Conservation (phyloP, 2,113 vertebrate genomes). For the Takifugu flavidus region DNA sequence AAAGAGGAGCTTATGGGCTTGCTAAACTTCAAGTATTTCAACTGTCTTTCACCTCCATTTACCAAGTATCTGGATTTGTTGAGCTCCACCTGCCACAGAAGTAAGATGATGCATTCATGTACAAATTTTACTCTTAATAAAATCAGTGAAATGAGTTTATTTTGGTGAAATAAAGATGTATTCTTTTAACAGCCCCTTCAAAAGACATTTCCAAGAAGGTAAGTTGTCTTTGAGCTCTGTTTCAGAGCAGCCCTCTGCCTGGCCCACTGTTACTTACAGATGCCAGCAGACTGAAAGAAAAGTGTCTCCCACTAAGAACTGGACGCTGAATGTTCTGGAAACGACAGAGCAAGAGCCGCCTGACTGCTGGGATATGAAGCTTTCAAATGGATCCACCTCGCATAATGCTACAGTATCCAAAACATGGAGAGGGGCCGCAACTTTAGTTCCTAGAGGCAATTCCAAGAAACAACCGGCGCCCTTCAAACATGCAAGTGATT, state of each 20-base stretch:
- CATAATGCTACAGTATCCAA: conserved; percentile 62
- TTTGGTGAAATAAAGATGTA: not conserved
- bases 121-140: not conserved
- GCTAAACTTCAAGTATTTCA: conserved; percentile 87
- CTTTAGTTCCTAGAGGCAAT: conserved; percentile 72
- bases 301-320: conserved; percentile 56
- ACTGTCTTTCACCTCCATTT: conserved; percentile 76
- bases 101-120: conserved; percentile 33
- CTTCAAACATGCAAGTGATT: conserved; percentile 57
- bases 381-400: conserved; percentile 38
- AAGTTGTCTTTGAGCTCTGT: conserved; percentile 53
- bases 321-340: conserved; percentile 76
- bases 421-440: conserved; percentile 77
- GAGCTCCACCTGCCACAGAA: conserved; percentile 5
- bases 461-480: conserved; percentile 29
- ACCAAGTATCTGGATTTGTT: conserved; percentile 26
- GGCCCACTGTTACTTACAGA: too few species aligned
- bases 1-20: conserved; percentile 85
- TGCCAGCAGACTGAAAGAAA: conserved; percentile 69
- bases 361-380: conserved; percentile 83
- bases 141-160: not conserved
- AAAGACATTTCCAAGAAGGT: conserved; percentile 84
- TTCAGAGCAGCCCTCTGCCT: conserved; percentile 79
- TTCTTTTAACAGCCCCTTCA: conserved; percentile 57
- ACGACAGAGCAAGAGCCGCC: conserved; percentile 77